These are phyloP conservation scores for Pseudorasbora parva DNA, from an alignment of 2,113 vertebrate genomes.

Conservation along the genomic window DNA sequence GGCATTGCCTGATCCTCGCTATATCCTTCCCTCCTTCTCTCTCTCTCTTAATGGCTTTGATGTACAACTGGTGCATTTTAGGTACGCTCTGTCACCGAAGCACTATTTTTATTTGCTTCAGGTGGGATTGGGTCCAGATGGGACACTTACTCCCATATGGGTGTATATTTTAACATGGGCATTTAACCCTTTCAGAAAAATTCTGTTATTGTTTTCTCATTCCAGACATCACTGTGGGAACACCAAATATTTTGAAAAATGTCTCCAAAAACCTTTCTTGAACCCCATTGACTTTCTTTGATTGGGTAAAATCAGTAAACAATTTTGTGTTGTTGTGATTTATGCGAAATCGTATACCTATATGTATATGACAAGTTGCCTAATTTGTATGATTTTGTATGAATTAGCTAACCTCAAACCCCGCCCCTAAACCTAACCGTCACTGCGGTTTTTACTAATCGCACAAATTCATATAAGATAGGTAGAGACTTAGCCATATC, in stretches of 20 bases:
- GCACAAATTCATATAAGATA: too few species aligned
- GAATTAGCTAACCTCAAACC: too few species aligned
- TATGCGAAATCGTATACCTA: too few species aligned
- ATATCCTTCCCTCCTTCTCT: slow-evolving; percentile 14
- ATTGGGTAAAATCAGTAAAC: too few species aligned
- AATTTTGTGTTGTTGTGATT: not conserved
- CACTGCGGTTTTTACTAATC: too few species aligned
- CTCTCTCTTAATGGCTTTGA: slow-evolving; percentile 54
- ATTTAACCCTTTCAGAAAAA: not conserved
- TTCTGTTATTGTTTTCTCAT: not conserved
- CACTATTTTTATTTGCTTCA: slow-evolving; percentile 70
- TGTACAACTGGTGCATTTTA: slow-evolving; percentile 54
- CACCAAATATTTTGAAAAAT: not conserved
- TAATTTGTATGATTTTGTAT: too few species aligned
- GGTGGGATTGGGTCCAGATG: slow-evolving; percentile 75
- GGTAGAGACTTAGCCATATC: too few species aligned
- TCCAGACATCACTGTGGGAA: too few species aligned
- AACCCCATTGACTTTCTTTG: too few species aligned
- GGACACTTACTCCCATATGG: slow-evolving; percentile 52
- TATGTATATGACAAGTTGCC: too few species aligned
- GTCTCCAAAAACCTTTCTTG: not conserved
- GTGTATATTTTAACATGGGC: slow-evolving; percentile 42
- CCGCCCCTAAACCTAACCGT: too few species aligned
- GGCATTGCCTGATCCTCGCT: not conserved
- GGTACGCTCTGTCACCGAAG: slow-evolving; percentile 50